These are phyloP conservation scores for Aphaenogaster floridana DNA, from an alignment of 1,140 invertebrate species.

Conservation along the genomic window DNA sequence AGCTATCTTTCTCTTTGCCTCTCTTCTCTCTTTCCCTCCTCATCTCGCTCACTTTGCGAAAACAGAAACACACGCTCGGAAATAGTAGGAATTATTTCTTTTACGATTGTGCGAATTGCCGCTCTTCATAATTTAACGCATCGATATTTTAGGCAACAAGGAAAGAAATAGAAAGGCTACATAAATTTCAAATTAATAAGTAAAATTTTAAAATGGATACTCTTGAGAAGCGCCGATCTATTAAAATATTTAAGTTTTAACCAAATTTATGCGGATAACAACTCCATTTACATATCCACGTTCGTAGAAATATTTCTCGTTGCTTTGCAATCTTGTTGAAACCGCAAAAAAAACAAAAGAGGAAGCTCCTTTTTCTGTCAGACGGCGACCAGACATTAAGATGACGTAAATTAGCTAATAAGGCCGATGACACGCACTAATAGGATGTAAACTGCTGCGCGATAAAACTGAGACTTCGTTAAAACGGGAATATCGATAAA, in stretches of 20 bases:
- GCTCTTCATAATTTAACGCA: neutral
- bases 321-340: neutral
- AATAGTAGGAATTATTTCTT: neutral
- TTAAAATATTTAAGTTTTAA: conserved; percentile 11
- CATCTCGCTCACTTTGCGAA: neutral
- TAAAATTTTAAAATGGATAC: neutral
- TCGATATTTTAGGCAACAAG: neutral
- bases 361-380: conserved; percentile 3
- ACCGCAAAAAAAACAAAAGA: neutral
- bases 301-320: neutral
- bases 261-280: neutral
- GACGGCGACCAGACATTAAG: neutral
- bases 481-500: conserved; percentile 42
- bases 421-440: conserved; percentile 38
- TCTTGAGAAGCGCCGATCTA: neutral
- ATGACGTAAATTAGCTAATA: conserved; percentile 19
- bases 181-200: neutral
- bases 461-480: conserved; percentile 53
- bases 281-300: conserved; percentile 1
- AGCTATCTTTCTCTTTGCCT: conserved; percentile 1
- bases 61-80: conserved; percentile 35
- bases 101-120: neutral
- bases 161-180: neutral
- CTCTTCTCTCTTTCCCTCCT: neutral
- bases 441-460: conserved; percentile 33